Evolutionary conservation across 2,113 vertebrate species (phyloP).

Genomic region (Podocnemis expansa): DNA sequence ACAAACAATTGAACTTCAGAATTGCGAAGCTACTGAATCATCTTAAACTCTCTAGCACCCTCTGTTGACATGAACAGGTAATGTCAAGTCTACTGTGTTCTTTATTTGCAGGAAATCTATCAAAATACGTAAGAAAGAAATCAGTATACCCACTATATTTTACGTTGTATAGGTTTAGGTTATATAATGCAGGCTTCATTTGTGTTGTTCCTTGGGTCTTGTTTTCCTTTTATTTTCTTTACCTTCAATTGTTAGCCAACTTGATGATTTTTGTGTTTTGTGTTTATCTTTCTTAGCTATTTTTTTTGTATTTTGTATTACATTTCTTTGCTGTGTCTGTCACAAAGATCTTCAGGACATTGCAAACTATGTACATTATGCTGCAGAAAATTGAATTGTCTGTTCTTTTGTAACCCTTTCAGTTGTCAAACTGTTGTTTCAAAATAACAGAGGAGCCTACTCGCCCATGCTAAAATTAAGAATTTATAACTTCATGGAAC

Average conservation of each 20-base stretch:
- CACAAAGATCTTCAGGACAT: constrained; percentile 36
- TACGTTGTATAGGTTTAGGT: background rate
- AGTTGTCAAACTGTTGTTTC: constrained; percentile 64
- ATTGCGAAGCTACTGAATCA: constrained; percentile 13
- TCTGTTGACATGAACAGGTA: constrained; percentile 71
- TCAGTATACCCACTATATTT: background rate
- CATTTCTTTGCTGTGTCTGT: background rate
- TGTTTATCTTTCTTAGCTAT: background rate
- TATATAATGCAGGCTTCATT: background rate
- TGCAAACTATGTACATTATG: constrained; percentile 50
- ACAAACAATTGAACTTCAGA: background rate
- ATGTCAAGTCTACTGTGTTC: background rate
- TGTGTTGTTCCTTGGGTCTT: background rate
- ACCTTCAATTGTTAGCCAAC: background rate
- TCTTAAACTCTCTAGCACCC: constrained; percentile 79
- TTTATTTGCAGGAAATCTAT: background rate
- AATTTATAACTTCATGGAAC: constrained; percentile 84
- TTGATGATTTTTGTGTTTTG: background rate
- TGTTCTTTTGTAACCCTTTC: constrained; percentile 72
- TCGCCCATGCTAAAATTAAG: constrained; percentile 81
- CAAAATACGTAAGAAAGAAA: background rate
- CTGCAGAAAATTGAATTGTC: constrained; percentile 59
- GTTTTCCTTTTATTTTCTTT: background rate
- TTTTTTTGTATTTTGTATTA: background rate
- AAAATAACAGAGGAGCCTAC: constrained; percentile 75